phyloP scores from a whole-genome alignment of 1,140 invertebrate genomes.

The Drosophila mauritiana region DNA sequence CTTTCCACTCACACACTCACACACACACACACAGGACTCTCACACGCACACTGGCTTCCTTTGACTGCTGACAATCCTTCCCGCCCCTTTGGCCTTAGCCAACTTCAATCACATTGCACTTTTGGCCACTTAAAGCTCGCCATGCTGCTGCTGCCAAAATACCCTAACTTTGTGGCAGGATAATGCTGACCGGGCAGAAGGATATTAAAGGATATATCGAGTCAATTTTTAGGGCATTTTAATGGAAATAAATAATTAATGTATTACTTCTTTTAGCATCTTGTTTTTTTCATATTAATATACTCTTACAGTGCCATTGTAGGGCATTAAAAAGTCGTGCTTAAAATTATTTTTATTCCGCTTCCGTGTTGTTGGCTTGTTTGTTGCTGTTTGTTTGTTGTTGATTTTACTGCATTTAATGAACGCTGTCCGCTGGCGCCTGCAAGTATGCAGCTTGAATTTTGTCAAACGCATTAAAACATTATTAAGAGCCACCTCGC shows the following conservation, averaged over 20 bases:
- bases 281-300: no score
- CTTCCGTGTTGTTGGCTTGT: conserved; percentile 24
- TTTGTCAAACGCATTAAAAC: conserved; percentile 81
- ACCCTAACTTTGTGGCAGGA: background rate
- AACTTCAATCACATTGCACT: conserved; percentile 64
- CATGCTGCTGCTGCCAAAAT: conserved; percentile 16
- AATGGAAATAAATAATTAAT: no score
- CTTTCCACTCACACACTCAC: conserved; percentile 23
- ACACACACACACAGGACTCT: background rate
- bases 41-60: conserved; percentile 7
- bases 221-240: no score
- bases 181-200: background rate
- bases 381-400: conserved; percentile 41
- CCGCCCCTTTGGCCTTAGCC: conserved; percentile 20
- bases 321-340: background rate
- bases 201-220: background rate
- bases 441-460: conserved; percentile 75
- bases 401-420: conserved; percentile 68
- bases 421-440: conserved; percentile 66
- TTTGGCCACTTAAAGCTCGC: conserved; percentile 73
- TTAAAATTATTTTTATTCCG: background rate
- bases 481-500: conserved; percentile 67
- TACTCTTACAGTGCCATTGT: background rate
- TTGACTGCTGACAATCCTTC: conserved; percentile 29
- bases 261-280: no score